phyloP scores from a whole-genome alignment of 2,888 invertebrate species.

The Drosophila gaucha region DNA sequence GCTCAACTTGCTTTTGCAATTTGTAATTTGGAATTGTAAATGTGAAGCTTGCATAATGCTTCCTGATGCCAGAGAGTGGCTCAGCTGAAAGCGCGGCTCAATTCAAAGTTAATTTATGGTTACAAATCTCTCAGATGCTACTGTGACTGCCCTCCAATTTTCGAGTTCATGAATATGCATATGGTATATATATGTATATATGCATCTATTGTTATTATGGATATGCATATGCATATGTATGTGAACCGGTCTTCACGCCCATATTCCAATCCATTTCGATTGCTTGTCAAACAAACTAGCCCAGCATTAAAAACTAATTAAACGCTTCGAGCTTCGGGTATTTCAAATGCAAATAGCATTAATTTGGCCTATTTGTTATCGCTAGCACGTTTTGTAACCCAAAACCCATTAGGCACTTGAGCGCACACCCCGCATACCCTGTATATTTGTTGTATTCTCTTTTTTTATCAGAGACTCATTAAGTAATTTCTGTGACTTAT shows the following conservation, averaged over 20 bases:
- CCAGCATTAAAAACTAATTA: conserved; percentile 76
- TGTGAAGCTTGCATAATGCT: conserved; percentile 48
- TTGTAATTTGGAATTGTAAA: conserved; percentile 32
- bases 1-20: conserved; percentile 15
- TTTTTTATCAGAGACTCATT: conserved; percentile 73
- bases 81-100: conserved; percentile 25
- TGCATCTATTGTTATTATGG: not conserved
- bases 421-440: not conserved
- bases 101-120: conserved; percentile 58
- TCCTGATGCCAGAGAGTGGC: conserved; percentile 31
- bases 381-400: conserved; percentile 72
- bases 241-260: conserved; percentile 72
- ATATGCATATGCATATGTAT: conserved; percentile 9
- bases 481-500: conserved; percentile 74
- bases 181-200: conserved; percentile 1
- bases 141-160: conserved; percentile 14
- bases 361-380: conserved; percentile 73
- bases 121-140: conserved; percentile 36
- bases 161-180: conserved; percentile 37
- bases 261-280: conserved; percentile 59
- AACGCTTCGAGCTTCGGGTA: conserved; percentile 50
- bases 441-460: conserved; percentile 8
- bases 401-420: conserved; percentile 80
- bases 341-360: conserved; percentile 65
- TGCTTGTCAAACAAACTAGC: conserved; percentile 79